phyloP scores from a whole-genome alignment of 2,888 invertebrate genomes.

The Anaspis maculata region DNA sequence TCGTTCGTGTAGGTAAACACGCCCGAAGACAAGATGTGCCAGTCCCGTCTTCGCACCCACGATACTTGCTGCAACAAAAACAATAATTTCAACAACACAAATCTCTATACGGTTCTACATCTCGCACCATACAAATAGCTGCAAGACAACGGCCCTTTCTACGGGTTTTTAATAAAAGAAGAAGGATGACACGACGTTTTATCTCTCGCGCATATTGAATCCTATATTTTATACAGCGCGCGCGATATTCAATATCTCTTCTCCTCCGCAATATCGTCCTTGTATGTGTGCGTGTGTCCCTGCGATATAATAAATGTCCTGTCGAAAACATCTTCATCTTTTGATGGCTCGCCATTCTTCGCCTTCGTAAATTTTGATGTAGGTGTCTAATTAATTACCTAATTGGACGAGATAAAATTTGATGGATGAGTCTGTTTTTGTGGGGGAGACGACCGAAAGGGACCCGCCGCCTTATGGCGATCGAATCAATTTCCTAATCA shows the following conservation, averaged over 20 bases:
- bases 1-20: slow-evolving; percentile 87
- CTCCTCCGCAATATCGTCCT: slow-evolving; percentile 7
- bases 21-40: slow-evolving; percentile 89
- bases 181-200: background rate
- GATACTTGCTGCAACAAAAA: slow-evolving; percentile 65
- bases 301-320: slow-evolving; percentile 10
- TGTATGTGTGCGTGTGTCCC: too few relatives aligned
- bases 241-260: slow-evolving; percentile 1
- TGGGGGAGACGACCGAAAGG: too few relatives aligned
- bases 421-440: too few relatives aligned
- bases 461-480: too few relatives aligned
- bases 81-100: background rate
- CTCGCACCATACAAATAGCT: too few relatives aligned
- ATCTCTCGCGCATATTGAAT: slow-evolving; percentile 6
- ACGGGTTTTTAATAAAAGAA: slow-evolving; percentile 1
- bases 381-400: too few relatives aligned
- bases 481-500: too few relatives aligned
- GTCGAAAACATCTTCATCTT: background rate
- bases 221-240: slow-evolving; percentile 11
- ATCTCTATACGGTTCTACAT: too few relatives aligned
- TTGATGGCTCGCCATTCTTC: background rate
- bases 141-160: too few relatives aligned
- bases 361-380: background rate
- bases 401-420: too few relatives aligned
- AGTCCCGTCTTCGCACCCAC: slow-evolving; percentile 85